Percentiles rank a stretch among this genome's conserved stretches.
Evolutionary conservation across 2,113 vertebrate genomes (phyloP).

Genomic region (Pandion haliaetus): DNA sequence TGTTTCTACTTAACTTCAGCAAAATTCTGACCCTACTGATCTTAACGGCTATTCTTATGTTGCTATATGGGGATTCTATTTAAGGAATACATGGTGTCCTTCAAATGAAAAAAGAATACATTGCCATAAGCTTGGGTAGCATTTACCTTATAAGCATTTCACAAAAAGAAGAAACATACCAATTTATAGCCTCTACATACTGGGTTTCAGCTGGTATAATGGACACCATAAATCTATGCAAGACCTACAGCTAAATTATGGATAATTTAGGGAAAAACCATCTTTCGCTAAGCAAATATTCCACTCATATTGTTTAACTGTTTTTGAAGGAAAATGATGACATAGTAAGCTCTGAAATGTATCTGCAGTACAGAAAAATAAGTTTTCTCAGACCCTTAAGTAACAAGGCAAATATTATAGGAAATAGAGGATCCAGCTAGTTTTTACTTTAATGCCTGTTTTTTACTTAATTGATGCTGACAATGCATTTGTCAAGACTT

Average conservation of each 20-base stretch:
- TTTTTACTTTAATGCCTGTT: neutral
- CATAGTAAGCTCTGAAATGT: neutral
- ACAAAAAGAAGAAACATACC: neutral
- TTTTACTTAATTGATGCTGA: neutral
- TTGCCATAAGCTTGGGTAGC: neutral
- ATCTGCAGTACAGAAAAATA: neutral
- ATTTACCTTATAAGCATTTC: neutral
- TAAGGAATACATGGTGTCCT: neutral
- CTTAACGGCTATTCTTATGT: neutral
- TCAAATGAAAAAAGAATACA: neutral
- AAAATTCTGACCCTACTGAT: neutral
- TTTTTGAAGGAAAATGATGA: neutral
- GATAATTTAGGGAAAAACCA: neutral
- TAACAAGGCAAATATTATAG: neutral
- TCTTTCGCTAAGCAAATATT: neutral
- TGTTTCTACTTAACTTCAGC: neutral
- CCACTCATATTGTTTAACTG: neutral
- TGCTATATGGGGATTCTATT: neutral
- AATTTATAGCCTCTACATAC: neutral
- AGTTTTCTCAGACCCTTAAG: neutral
- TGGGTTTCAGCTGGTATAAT: neutral
- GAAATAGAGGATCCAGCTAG: neutral
- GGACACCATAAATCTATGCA: neutral
- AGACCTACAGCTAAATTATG: neutral
- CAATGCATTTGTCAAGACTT: neutral